Conservation (phyloP, 2,113 vertebrate species). For the Eulemur rufifrons region DNA sequence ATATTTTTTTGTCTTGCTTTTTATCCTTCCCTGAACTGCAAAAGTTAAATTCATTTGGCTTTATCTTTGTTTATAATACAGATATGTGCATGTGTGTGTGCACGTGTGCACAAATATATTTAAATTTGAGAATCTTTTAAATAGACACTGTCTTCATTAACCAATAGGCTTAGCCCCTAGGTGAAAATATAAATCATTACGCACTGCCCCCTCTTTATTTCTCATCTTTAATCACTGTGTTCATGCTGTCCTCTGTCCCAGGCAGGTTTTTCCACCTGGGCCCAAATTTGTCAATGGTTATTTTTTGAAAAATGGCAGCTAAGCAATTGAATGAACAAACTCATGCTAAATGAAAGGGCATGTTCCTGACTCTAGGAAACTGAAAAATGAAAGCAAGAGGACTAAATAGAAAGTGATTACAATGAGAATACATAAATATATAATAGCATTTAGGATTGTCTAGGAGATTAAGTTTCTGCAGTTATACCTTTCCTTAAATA, state of each 20-base stretch:
- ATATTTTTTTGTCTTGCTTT: background rate
- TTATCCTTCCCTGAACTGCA: background rate
- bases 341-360: constrained; percentile 54
- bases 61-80: background rate
- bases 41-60: background rate
- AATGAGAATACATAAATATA: constrained; percentile 66
- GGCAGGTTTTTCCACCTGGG: background rate
- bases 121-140: background rate
- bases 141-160: background rate
- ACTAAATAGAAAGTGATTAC: constrained; percentile 51
- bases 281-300: constrained; percentile 6
- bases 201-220: background rate
- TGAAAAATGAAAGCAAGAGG: constrained; percentile 60
- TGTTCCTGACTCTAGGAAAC: constrained; percentile 42
- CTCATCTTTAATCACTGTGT: background rate
- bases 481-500: constrained; percentile 62
- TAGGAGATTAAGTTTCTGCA: constrained; percentile 61
- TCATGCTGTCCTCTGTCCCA: background rate
- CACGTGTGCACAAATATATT: no score
- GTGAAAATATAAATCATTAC: background rate
- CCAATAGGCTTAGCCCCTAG: background rate
- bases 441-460: constrained; percentile 52
- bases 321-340: constrained; percentile 29
- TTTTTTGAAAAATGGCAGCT: constrained; percentile 50
- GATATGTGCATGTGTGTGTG: background rate